phyloP scores from a whole-genome alignment of 2,888 invertebrate genomes.

The Lasiommata megera region DNA sequence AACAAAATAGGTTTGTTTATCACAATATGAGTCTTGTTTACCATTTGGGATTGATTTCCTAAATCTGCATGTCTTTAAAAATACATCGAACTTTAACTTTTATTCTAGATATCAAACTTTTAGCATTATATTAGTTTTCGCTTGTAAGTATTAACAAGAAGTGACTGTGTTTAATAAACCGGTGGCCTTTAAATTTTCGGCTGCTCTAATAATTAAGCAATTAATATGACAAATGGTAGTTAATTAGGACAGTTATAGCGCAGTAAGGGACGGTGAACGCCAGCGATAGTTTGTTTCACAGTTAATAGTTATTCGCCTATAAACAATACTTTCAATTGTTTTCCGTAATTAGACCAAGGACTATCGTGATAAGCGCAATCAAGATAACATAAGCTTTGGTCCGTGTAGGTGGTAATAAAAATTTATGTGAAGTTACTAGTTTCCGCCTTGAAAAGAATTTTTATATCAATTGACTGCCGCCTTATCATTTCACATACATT shows the following conservation, averaged over 20 bases:
- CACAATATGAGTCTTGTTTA: too few species aligned
- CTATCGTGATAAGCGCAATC: slow-evolving; percentile 33
- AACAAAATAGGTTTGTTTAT: too few species aligned
- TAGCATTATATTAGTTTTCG: too few species aligned
- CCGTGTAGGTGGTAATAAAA: slow-evolving; percentile 22
- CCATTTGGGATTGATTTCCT: too few species aligned
- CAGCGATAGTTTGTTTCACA: slow-evolving; percentile 49
- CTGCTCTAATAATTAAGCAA: background rate
- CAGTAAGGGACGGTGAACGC: slow-evolving; percentile 26
- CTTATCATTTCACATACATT: background rate
- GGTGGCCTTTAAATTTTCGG: too few species aligned
- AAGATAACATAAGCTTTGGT: slow-evolving; percentile 18
- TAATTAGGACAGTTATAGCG: background rate
- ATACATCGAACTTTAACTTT: too few species aligned
- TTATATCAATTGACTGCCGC: background rate
- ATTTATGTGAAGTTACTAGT: slow-evolving; percentile 9
- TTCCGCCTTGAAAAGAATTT: slow-evolving; percentile 4
- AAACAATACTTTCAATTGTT: slow-evolving; percentile 47
- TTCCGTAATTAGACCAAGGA: slow-evolving; percentile 56
- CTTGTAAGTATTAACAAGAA: too few species aligned
- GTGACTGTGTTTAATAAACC: too few species aligned
- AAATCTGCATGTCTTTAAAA: too few species aligned
- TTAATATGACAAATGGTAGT: background rate
- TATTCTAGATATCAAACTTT: too few species aligned
- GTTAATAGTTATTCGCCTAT: slow-evolving; percentile 48